Base-by-base conservation (phyloP, 1,140 invertebrate species). In the Halesus radiatus region DNA sequence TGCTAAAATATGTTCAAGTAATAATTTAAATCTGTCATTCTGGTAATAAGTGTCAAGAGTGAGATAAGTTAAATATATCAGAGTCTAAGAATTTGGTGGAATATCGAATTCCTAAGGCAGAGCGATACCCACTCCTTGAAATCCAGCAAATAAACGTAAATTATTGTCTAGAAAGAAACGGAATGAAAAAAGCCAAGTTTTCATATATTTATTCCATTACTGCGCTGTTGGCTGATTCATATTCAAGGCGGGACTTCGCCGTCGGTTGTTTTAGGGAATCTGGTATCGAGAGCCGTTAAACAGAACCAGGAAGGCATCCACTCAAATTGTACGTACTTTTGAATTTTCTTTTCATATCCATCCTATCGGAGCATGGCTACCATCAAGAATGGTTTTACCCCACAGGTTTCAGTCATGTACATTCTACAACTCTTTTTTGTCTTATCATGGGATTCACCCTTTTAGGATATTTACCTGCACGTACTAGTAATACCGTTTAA, bases 131-230 rank as follows among this genome's bases (percentile, higher is more conserved):
- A n/a, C 18, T 20, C 6, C 56, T 6, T 7, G 56, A 60, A 60
- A 18, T 60, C 56, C 16, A 60, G 20, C 23, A 29, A 45, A 75
- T 76, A 80, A 72, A 80, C 73, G 74, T 76, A 76, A 80, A 80
- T 76, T 80, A 56, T 76, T 58, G 45, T 56, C 64, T 22, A 66
- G 26, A 58, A 60, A 32, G 73, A 75, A 75, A 58, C 73, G 73
- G 23, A 54, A 32, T 23, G 50, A 64, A 62, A 26, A 68, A 75
- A 75, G 37, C 45, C n/a, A 80, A 76, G 32, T 70, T 77, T 80
- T 58, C 74, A 70, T 77, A 72, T 77, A 80, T 80, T 77, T 77
- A 50, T 52, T 64, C 79, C 74, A 80, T 80, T 80, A 77, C 75
- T 29, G 50, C 32, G 53, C 62, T 60, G 32, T 16, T 20, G 22